phyloP scores from a whole-genome alignment of 2,113 vertebrate species.

The Istiophorus platypterus region DNA sequence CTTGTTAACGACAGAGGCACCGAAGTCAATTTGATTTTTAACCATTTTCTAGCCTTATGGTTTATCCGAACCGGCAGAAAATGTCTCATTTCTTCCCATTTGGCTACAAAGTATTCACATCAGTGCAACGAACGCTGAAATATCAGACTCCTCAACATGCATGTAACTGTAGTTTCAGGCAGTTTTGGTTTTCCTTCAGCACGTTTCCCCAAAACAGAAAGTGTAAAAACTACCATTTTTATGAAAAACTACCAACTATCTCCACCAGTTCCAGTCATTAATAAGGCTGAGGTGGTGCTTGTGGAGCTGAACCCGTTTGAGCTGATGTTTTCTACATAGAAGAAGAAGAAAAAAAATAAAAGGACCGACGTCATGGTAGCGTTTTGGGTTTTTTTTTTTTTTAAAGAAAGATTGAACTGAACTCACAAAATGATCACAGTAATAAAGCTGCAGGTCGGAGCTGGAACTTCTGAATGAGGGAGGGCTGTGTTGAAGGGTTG shows the following conservation, averaged over 20 bases:
- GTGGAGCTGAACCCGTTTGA: not conserved
- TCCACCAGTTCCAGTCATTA: not conserved
- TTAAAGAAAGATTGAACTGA: not conserved
- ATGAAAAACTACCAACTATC: not conserved
- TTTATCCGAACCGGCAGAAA: not conserved
- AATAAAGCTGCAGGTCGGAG: not conserved
- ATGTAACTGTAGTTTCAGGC: too few relatives aligned
- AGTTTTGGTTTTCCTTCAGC: too few relatives aligned
- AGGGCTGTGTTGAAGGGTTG: not conserved
- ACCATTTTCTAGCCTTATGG: not conserved
- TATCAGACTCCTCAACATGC: not conserved
- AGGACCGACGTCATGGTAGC: too few relatives aligned
- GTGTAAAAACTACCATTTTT: too few relatives aligned
- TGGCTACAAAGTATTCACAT: not conserved
- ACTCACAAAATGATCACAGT: not conserved
- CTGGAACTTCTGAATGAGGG: not conserved
- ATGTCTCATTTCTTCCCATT: not conserved
- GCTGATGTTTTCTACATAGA: too few relatives aligned
- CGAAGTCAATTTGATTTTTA: not conserved
- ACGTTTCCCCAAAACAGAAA: too few relatives aligned
- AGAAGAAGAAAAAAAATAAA: too few relatives aligned
- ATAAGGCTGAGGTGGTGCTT: not conserved
- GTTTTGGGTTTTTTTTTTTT: not conserved
- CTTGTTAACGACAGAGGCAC: slow-evolving; percentile 1
- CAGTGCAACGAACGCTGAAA: not conserved